These are phyloP conservation scores for Campoletis sonorensis DNA, from an alignment of 1,140 invertebrate genomes.

Conservation along the genomic window DNA sequence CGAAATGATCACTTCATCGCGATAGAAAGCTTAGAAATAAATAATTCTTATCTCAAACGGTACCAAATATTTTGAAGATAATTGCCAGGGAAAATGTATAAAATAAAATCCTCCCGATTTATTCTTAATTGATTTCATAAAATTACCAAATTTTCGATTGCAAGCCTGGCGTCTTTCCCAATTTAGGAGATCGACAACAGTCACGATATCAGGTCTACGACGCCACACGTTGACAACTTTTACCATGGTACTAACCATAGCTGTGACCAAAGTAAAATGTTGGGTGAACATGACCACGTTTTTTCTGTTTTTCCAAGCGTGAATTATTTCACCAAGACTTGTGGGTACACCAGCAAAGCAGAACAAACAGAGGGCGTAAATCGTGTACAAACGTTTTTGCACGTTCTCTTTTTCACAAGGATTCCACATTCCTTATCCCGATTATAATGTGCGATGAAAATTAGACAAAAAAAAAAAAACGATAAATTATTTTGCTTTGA, in stretches of 20 bases:
- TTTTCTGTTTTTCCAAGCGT: constrained; percentile 21
- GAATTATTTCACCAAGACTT: constrained; percentile 39
- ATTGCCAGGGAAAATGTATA: too few relatives aligned
- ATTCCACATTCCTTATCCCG: constrained; percentile 43
- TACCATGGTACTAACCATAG: constrained; percentile 23
- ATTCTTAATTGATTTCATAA: neutral
- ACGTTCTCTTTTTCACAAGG: neutral
- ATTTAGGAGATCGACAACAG: constrained; percentile 17
- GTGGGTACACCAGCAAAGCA: neutral
- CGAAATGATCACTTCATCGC: constrained; percentile 22
- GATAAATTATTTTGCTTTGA: too few relatives aligned
- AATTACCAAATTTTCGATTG: constrained; percentile 40
- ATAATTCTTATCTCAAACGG: too few relatives aligned
- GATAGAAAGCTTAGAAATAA: constrained; percentile 17
- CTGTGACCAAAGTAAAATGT: constrained; percentile 37
- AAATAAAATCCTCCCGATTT: neutral
- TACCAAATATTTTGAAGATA: neutral
- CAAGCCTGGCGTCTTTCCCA: constrained; percentile 37
- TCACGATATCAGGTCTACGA: constrained; percentile 16
- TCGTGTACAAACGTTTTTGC: constrained; percentile 4
- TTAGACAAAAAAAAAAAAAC: neutral
- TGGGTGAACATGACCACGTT: constrained; percentile 24
- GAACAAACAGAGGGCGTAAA: neutral
- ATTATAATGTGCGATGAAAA: too few relatives aligned
- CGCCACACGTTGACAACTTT: constrained; percentile 37